Conservation (phyloP, 1,140 invertebrate genomes). For the Papilio dardanus region DNA sequence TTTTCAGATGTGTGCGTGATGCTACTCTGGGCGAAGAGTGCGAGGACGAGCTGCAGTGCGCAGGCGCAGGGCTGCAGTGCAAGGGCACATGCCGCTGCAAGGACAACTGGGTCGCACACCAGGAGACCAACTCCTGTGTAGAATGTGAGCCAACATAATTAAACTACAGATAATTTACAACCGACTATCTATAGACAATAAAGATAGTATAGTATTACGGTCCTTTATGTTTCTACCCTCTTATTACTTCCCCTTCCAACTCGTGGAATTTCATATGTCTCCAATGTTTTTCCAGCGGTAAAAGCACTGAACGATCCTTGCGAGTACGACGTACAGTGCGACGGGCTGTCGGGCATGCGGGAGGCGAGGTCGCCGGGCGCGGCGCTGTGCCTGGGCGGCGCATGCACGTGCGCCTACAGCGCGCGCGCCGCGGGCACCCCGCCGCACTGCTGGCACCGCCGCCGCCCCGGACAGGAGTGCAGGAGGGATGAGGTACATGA, state of each 20-base stretch:
- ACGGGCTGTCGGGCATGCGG: slow-evolving; percentile 53
- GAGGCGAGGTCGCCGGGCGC: slow-evolving; percentile 60
- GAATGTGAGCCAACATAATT: slow-evolving; percentile 51
- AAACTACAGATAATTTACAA: neutral
- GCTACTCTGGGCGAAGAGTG: slow-evolving; percentile 71
- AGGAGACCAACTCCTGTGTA: slow-evolving; percentile 66
- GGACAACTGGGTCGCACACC: slow-evolving; percentile 70
- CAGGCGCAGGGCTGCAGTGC: slow-evolving; percentile 71
- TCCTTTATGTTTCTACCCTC: too few species aligned
- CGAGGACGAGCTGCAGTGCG: slow-evolving; percentile 78
- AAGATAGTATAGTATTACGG: neutral
- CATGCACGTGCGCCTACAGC: slow-evolving; percentile 64
- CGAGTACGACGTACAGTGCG: slow-evolving; percentile 74
- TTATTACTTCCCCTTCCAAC: too few species aligned
- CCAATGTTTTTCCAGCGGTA: slow-evolving; percentile 51
- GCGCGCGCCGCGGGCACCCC: slow-evolving; percentile 61
- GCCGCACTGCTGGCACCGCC: slow-evolving; percentile 61
- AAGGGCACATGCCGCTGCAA: slow-evolving; percentile 70
- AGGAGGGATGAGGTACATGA: slow-evolving; percentile 59
- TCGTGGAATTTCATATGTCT: neutral
- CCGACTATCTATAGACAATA: neutral
- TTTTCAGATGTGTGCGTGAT: slow-evolving; percentile 75
- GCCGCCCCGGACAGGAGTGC: slow-evolving; percentile 71
- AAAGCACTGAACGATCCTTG: slow-evolving; percentile 65
- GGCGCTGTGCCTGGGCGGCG: slow-evolving; percentile 63